Evolutionary conservation across 2,888 invertebrate genomes (phyloP).

Genomic region (Malthinus flaveolus): DNA sequence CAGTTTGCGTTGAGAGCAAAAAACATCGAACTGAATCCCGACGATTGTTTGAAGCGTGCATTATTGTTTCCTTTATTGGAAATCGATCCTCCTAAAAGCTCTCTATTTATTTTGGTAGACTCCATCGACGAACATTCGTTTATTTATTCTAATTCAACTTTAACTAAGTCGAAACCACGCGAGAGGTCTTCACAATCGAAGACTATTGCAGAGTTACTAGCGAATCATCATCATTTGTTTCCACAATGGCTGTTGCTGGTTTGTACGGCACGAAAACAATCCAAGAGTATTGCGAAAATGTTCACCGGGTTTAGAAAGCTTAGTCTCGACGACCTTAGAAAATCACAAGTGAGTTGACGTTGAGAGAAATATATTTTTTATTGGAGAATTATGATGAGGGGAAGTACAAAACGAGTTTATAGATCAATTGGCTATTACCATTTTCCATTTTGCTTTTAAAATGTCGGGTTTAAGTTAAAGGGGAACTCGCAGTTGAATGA

Average conservation of each 20-base stretch:
- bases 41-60: conserved; percentile 88
- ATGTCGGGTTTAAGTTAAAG: too few relatives aligned
- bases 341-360: conserved; percentile 64
- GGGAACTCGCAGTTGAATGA: too few relatives aligned
- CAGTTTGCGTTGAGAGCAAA: conserved; percentile 77
- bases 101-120: conserved; percentile 84
- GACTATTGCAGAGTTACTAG: conserved; percentile 81
- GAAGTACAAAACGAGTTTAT: too few relatives aligned
- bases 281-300: conserved; percentile 79
- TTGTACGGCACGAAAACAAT: conserved; percentile 85
- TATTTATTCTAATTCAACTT: conserved; percentile 60
- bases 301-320: conserved; percentile 89
- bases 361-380: too few relatives aligned
- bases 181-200: conserved; percentile 58
- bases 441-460: too few relatives aligned
- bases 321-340: conserved; percentile 86
- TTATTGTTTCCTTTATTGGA: conserved; percentile 85
- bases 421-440: too few relatives aligned
- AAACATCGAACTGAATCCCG: conserved; percentile 84
- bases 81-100: conserved; percentile 83
- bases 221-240: conserved; percentile 86
- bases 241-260: conserved; percentile 93
- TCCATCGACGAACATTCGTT: conserved; percentile 84
- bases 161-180: conserved; percentile 58
- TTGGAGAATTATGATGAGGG: too few relatives aligned